Percentiles rank a stretch among this genome's conserved stretches.
Conservation (phyloP, 2,797 vertebrate species). For the Oreochromis grahami region DNA sequence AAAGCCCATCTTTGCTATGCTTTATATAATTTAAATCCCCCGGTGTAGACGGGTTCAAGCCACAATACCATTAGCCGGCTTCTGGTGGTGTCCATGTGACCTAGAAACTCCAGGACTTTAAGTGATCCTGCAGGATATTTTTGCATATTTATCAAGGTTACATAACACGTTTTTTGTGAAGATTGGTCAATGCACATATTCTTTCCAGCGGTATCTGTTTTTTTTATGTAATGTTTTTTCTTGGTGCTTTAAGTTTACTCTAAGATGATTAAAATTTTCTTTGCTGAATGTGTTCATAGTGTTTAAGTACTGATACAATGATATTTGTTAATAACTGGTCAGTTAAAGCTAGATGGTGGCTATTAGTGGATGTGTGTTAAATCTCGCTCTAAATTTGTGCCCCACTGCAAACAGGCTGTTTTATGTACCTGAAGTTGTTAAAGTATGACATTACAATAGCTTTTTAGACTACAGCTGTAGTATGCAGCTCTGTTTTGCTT, state of each 20-base stretch:
- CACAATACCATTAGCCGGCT: neutral
- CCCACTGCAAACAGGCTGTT: neutral
- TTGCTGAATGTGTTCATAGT: neutral
- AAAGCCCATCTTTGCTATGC: slow-evolving; percentile 22
- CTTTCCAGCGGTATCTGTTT: neutral
- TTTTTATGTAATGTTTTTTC: neutral
- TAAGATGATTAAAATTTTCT: neutral
- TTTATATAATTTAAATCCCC: slow-evolving; percentile 44
- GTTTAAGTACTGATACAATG: neutral
- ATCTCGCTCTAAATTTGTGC: neutral
- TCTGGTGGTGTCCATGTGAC: slow-evolving; percentile 25
- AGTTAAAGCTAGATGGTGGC: neutral
- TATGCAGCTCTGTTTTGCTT: neutral
- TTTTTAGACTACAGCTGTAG: neutral
- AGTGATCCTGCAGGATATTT: neutral
- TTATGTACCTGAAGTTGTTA: neutral
- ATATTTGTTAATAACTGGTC: neutral
- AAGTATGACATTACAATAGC: neutral
- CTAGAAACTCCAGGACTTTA: slow-evolving; percentile 33
- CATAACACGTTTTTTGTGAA: neutral
- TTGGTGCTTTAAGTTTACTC: neutral
- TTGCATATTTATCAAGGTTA: slow-evolving; percentile 9
- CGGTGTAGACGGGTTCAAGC: slow-evolving; percentile 16
- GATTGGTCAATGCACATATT: neutral
- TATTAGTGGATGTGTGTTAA: neutral